phyloP scores from a whole-genome alignment of 2,113 vertebrate species.

The Atlantisia rogersi region DNA sequence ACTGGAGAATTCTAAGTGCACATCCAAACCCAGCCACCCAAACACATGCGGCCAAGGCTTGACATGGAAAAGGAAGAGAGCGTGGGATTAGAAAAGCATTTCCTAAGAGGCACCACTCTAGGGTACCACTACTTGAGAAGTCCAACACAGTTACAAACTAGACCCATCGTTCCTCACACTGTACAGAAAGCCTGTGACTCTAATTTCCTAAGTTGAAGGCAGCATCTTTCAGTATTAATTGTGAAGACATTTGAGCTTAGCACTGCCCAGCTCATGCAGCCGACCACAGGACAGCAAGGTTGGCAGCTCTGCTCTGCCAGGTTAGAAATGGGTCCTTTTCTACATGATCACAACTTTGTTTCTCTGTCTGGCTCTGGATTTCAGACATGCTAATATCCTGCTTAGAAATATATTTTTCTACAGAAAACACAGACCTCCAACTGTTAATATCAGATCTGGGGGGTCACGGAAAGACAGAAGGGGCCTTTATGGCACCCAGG shows the following conservation, averaged over 20 bases:
- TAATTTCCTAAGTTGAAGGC: not conserved
- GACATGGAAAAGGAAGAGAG: slow-evolving; percentile 50
- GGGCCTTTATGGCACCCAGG: not conserved
- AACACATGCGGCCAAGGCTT: slow-evolving; percentile 31
- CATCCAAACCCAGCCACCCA: slow-evolving; percentile 45
- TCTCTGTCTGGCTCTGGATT: not conserved
- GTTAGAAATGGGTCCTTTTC: not conserved
- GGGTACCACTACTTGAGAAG: slow-evolving; percentile 51
- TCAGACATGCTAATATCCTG: not conserved
- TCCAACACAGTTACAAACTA: slow-evolving; percentile 35
- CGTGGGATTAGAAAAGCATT: slow-evolving; percentile 50
- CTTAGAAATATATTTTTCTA: not conserved
- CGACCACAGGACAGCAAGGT: not conserved
- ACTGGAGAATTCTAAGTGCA: slow-evolving; percentile 38
- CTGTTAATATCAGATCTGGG: not conserved
- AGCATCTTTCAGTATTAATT: not conserved
- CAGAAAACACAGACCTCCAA: not conserved
- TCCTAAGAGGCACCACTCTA: slow-evolving; percentile 40
- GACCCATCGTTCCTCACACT: not conserved
- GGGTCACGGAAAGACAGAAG: not conserved
- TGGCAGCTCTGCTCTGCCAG: not conserved
- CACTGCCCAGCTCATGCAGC: not conserved
- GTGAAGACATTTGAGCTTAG: not conserved
- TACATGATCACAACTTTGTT: not conserved
- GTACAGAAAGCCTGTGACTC: not conserved